Conservation (phyloP, 2,113 vertebrate species). For the Aix galericulata region DNA sequence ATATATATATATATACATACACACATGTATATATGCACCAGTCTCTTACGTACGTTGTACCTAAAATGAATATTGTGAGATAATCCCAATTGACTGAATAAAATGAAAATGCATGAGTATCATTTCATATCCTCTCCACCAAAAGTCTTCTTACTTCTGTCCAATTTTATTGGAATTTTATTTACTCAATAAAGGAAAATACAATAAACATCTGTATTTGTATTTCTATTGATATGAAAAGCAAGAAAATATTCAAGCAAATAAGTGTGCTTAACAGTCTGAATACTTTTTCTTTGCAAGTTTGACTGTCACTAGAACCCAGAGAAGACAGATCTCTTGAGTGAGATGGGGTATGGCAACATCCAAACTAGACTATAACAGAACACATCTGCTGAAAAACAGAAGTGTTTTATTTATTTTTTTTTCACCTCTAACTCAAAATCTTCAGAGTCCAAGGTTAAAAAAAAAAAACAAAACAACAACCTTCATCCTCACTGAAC, state of each 20-base stretch:
- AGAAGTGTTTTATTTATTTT: background rate
- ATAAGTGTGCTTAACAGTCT: background rate
- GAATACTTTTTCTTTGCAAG: background rate
- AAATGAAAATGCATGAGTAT: background rate
- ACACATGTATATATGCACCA: background rate
- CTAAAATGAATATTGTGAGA: background rate
- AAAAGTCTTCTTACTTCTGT: background rate
- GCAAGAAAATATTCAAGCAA: background rate
- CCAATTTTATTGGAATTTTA: background rate
- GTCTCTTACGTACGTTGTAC: background rate
- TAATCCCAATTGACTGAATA: background rate
- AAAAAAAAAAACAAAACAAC: background rate
- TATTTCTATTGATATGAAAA: background rate
- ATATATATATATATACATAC: background rate
- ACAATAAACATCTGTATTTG: background rate
- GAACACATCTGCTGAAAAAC: background rate
- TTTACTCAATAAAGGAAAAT: background rate
- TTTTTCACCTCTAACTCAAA: background rate
- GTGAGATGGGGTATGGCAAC: background rate
- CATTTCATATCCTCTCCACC: background rate
- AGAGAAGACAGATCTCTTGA: background rate
- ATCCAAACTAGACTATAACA: background rate
- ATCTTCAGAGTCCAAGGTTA: background rate
- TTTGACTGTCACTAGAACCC: background rate
- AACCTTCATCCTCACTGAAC: background rate